Conservation (phyloP, 1,140 invertebrate genomes). For the Chrysoperla carnea region DNA sequence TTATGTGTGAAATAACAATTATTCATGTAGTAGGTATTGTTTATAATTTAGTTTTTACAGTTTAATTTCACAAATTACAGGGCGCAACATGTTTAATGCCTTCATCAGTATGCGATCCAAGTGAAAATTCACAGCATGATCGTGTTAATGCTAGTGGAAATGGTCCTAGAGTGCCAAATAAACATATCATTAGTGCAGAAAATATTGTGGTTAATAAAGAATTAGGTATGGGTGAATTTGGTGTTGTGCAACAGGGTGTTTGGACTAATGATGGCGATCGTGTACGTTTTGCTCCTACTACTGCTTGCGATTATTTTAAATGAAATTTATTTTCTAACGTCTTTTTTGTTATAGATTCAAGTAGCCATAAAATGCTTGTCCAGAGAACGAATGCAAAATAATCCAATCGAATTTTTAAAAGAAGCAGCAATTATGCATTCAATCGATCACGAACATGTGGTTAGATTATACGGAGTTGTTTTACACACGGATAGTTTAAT, state of each 20-base stretch:
- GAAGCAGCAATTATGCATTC: constrained; percentile 97
- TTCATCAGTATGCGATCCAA: constrained; percentile 1
- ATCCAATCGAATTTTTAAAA: constrained; percentile 91
- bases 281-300: constrained; percentile 28
- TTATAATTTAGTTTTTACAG: no score
- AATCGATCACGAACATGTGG: constrained; percentile 93
- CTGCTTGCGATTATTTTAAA: not conserved
- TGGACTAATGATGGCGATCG: constrained; percentile 92
- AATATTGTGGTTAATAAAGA: constrained; percentile 89
- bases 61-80: no score
- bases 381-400: constrained; percentile 84
- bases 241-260: constrained; percentile 91
- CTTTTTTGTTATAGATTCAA: constrained; percentile 45
- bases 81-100: no score
- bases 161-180: constrained; percentile 51
- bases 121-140: not conserved
- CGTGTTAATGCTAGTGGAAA: not conserved
- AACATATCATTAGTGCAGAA: constrained; percentile 91
- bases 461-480: constrained; percentile 92
- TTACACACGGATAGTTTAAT: constrained; percentile 86
- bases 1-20: no score
- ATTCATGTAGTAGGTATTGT: no score
- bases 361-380: constrained; percentile 95
- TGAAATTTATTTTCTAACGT: not conserved
- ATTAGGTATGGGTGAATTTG: constrained; percentile 91